These are phyloP conservation scores for Dryocosmus kuriphilus DNA, from an alignment of 2,888 invertebrate species.

Conservation along the genomic window DNA sequence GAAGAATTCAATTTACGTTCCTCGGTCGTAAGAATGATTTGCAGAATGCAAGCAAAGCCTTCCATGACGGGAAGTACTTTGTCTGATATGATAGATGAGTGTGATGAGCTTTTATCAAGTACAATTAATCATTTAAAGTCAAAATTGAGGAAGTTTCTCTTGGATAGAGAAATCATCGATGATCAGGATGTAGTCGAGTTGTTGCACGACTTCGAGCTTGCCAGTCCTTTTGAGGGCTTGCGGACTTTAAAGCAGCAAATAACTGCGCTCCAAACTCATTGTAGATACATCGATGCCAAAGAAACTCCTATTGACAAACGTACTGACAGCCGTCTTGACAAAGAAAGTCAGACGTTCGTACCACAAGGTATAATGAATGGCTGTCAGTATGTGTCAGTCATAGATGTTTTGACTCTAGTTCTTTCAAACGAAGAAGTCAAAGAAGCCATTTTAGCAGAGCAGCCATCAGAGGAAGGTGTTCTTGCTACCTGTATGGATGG, in stretches of 20 bases:
- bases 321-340: constrained; percentile 44
- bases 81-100: constrained; percentile 43
- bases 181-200: neutral
- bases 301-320: constrained; percentile 44
- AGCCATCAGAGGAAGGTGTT: constrained; percentile 46
- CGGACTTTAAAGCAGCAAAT: constrained; percentile 48
- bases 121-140: neutral
- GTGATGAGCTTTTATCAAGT: neutral
- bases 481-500: constrained; percentile 50
- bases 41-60: constrained; percentile 45
- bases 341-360: constrained; percentile 38
- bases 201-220: constrained; percentile 38
- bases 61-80: constrained; percentile 48
- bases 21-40: constrained; percentile 42
- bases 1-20: constrained; percentile 32
- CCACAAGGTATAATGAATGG: constrained; percentile 45
- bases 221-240: constrained; percentile 43
- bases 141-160: neutral
- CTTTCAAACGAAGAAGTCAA: constrained; percentile 45
- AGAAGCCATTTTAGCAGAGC: constrained; percentile 46
- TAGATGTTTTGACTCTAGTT: constrained; percentile 47
- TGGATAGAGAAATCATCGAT: neutral
- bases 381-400: constrained; percentile 52
- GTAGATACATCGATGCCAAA: too few relatives aligned
- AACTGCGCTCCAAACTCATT: constrained; percentile 43